Conservation (phyloP, 2,113 vertebrate genomes). For the Myotis lucifugus region DNA sequence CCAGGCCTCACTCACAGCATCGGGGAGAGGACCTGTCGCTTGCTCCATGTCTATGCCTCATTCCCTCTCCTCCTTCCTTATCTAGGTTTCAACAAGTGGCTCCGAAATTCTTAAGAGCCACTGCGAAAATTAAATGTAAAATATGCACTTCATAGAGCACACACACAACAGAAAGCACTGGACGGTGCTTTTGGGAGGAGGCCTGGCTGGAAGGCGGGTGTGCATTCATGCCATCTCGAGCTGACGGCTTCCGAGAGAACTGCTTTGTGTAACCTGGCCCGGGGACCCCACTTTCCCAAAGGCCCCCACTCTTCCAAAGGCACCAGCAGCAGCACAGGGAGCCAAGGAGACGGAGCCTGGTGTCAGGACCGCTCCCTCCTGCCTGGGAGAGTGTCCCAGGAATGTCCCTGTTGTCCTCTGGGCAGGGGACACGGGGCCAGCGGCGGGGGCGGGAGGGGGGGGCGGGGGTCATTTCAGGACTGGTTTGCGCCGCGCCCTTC, state of each 20-base stretch:
- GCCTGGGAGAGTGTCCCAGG: neutral
- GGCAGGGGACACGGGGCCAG: no score
- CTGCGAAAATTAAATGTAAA: neutral
- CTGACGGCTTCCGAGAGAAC: neutral
- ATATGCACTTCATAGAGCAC: neutral
- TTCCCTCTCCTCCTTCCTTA: neutral
- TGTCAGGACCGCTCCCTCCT: neutral
- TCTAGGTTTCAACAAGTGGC: constrained; percentile 14
- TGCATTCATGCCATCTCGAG: neutral
- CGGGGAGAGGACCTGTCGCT: neutral
- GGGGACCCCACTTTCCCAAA: neutral
- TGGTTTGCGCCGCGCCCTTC: neutral
- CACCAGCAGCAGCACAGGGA: neutral
- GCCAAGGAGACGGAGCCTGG: neutral
- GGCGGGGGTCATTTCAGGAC: neutral
- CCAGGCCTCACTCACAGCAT: neutral
- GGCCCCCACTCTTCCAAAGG: no score
- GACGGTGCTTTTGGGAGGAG: neutral
- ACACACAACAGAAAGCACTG: neutral
- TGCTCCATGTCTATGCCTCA: neutral
- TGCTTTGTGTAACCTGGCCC: rapidly evolving
- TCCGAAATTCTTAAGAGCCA: neutral
- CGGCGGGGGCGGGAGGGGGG: no score
- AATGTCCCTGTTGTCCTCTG: neutral
- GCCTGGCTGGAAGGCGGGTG: neutral